Evolutionary conservation across 1,140 invertebrate genomes (phyloP).

Genomic region (Chironomus striatipennis): DNA sequence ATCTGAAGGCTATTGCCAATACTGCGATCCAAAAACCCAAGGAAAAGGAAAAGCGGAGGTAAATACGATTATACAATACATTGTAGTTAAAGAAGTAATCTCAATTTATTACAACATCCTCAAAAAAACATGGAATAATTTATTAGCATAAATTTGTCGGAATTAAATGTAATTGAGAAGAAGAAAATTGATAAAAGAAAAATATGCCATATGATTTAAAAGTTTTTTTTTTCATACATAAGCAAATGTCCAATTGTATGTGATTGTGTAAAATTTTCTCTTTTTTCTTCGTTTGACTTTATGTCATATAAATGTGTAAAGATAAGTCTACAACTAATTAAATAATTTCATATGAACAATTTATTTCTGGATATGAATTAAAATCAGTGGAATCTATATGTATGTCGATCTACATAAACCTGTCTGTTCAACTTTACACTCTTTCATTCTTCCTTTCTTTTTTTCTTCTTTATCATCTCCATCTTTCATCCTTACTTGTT

Average conservation of each 20-base stretch:
- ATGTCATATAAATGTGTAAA: neutral
- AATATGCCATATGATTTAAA: neutral
- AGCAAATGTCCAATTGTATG: too few species aligned
- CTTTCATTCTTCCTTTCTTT: neutral
- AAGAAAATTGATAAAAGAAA: neutral
- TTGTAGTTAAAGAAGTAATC: neutral
- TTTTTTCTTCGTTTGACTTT: too few species aligned
- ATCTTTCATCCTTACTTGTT: neutral
- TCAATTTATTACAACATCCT: constrained; percentile 3
- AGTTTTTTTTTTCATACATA: neutral
- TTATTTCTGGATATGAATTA: neutral
- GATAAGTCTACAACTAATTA: neutral
- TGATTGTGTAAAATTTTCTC: too few species aligned
- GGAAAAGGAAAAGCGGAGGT: constrained; percentile 19
- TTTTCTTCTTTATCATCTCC: neutral
- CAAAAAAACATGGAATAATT: too few species aligned
- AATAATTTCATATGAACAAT: neutral
- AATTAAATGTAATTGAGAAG: neutral
- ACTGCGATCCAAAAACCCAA: constrained; percentile 11
- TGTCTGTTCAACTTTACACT: neutral
- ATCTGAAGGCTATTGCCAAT: neutral
- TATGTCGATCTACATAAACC: too few species aligned
- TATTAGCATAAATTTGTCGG: neutral
- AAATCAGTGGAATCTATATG: neutral
- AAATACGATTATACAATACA: neutral